These are phyloP conservation scores for Aplidium turbinatum DNA, from an alignment of 23 tunicate genomes.

Conservation along the genomic window DNA sequence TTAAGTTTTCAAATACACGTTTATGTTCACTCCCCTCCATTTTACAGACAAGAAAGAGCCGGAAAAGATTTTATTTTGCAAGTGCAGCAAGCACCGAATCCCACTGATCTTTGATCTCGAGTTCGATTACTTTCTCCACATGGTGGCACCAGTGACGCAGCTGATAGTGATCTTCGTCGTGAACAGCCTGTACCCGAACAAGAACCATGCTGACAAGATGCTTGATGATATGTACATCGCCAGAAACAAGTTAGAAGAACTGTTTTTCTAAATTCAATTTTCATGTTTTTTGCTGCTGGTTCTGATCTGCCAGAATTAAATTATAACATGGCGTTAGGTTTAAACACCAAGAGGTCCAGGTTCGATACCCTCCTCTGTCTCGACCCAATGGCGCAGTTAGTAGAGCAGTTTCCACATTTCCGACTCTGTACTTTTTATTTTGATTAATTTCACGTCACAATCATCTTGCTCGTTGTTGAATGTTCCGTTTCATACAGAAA, in stretches of 20 bases:
- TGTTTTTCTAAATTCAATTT: not conserved
- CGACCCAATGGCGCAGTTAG: no score
- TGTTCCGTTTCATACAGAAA: conserved; percentile 40
- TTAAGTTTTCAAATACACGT: not conserved
- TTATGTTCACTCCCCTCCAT: not conserved
- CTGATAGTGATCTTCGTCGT: conserved; percentile 71
- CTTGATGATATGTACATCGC: conserved; percentile 58
- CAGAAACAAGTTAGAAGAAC: conserved; percentile 59
- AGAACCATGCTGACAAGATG: conserved; percentile 68
- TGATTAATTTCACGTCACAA: no score
- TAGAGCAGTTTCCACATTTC: not conserved
- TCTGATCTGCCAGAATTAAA: not conserved
- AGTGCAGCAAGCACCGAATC: conserved; percentile 80
- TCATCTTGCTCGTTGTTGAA: not conserved
- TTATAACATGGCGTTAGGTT: no score
- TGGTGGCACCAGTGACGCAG: conserved; percentile 71
- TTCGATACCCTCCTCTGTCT: no score
- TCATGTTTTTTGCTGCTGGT: not conserved
- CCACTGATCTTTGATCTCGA: conserved; percentile 80
- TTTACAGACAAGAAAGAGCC: not conserved
- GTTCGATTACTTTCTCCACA: conserved; percentile 74
- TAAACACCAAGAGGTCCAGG: no score
- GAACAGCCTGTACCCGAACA: conserved; percentile 61
- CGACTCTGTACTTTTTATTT: not conserved
- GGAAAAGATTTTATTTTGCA: conserved; percentile 54